phyloP scores from a whole-genome alignment of 2,797 vertebrate genomes.

The Eupleurogrammus muticus region DNA sequence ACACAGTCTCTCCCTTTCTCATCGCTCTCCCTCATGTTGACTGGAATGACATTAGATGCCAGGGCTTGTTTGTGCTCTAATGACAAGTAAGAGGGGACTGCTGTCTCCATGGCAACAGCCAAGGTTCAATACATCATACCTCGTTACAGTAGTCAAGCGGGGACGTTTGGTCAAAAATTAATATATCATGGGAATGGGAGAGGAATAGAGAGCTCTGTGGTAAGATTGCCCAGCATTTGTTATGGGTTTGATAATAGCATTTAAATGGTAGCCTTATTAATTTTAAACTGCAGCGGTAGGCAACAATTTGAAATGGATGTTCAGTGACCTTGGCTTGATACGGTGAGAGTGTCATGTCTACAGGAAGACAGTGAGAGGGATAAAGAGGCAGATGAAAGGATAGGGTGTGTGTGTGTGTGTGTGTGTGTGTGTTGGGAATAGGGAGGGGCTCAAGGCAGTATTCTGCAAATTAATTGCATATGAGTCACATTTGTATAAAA shows the following conservation, averaged over 20 bases:
- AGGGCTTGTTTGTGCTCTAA: slow-evolving; percentile 88
- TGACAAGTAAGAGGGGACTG: slow-evolving; percentile 91
- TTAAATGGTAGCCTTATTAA: slow-evolving; percentile 76
- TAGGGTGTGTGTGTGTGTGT: slow-evolving; percentile 38
- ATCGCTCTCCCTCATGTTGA: slow-evolving; percentile 81
- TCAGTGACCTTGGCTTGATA: slow-evolving; percentile 78
- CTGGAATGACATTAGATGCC: slow-evolving; percentile 91
- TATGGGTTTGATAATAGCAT: slow-evolving; percentile 76
- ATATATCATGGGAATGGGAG: slow-evolving; percentile 80
- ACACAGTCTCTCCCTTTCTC: slow-evolving; percentile 61
- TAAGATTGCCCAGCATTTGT: slow-evolving; percentile 76
- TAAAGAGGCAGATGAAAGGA: slow-evolving; percentile 50
- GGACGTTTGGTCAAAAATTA: slow-evolving; percentile 87
- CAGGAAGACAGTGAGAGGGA: slow-evolving; percentile 49
- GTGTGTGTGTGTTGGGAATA: slow-evolving; percentile 36
- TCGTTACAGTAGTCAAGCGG: slow-evolving; percentile 89
- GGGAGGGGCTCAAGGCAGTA: slow-evolving; percentile 44
- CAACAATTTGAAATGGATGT: slow-evolving; percentile 71
- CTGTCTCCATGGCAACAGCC: slow-evolving; percentile 91
- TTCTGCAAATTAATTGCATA: slow-evolving; percentile 66
- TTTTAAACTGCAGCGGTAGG: slow-evolving; percentile 68
- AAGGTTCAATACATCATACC: slow-evolving; percentile 90
- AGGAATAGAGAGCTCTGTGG: slow-evolving; percentile 58
- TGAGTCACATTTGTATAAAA: slow-evolving; percentile 61
- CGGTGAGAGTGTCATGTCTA: slow-evolving; percentile 54